Evolutionary conservation across 2,113 vertebrate species (phyloP), one percentile per base, ranked within the genome.

Genomic region (Clarias macrocephalus): DNA sequence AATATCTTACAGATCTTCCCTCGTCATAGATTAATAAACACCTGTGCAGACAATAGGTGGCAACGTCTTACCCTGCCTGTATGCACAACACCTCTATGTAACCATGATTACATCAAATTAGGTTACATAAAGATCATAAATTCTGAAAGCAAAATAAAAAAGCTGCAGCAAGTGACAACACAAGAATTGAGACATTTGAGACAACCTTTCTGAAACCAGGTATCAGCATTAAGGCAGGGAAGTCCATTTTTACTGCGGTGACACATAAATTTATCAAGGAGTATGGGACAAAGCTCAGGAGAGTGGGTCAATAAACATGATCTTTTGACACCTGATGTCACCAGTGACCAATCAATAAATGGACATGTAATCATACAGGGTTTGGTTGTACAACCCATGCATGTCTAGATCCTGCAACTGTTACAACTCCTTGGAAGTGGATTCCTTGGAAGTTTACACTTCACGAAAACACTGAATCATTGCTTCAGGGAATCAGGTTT

Each of bases 1-100:
- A 91, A 90, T 91, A 90, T 85, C 90, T 90, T 90, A 80, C 23
- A 66, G 65, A 77, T 87, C 82, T 80, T 62, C 82, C 65, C 57
- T 76, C 54, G 70, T 83, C 63, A 81, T 70, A 82, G 23, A 62
- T 73, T 56, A 73, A 52, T 84, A 85, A 88, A 28, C 8, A 87
- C 85, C 75, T 30, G 54, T 25, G 2, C 3, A 12, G 21, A 76
- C 68, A 87, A 54, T 30, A 37, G 63, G 33, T 33, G 62, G 3
- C 57, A 25, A 59, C 66, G 59, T 85, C 57, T 23, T 37, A 82
- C 60, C 65, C 48, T 65, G 65, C 77, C 83, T 28, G 80, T 25
- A 63, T 63, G 82, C 80, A 73, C 56, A 59, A 80, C 54, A 83
- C 25, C 15, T 18, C 76, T 30, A 9, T 16, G 3, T 4, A 70